These are phyloP conservation scores for Oscheius myriophilus DNA, from an alignment of 2,888 invertebrate species.

Conservation along the genomic window DNA sequence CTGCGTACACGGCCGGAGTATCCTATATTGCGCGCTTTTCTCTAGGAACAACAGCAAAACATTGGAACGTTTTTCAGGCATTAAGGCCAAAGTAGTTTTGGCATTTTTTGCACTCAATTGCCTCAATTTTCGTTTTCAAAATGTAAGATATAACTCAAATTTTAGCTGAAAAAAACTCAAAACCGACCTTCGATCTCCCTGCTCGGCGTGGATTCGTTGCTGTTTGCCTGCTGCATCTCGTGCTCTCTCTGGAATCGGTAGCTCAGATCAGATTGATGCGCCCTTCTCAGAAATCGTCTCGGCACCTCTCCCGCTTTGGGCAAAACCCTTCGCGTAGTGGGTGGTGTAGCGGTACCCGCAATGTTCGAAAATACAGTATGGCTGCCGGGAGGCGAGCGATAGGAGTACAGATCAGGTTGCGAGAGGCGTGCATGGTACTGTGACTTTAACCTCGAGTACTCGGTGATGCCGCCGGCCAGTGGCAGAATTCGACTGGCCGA, in stretches of 20 bases:
- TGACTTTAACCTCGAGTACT: constrained; percentile 2
- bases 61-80: too few relatives aligned
- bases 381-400: neutral
- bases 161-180: too few relatives aligned
- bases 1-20: too few relatives aligned
- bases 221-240: constrained; percentile 23
- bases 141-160: too few relatives aligned
- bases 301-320: constrained; percentile 14
- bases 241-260: constrained; percentile 33
- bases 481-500: constrained; percentile 12
- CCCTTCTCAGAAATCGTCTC: constrained; percentile 25
- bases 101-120: too few relatives aligned
- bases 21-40: too few relatives aligned
- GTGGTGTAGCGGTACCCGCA: constrained; percentile 16
- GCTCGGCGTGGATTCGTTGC: constrained; percentile 32
- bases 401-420: constrained; percentile 41
- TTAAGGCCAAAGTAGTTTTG: too few relatives aligned
- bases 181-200: constrained; percentile 30
- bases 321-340: constrained; percentile 3
- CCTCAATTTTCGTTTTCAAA: too few relatives aligned
- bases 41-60: too few relatives aligned
- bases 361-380: constrained; percentile 9
- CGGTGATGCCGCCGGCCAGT: neutral
- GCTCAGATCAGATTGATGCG: constrained; percentile 32
- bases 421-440: constrained; percentile 40